A percentile compares a stretch with the other conserved stretches of the same genome.
phyloP scores from a whole-genome alignment of 2,113 vertebrate genomes.

The Pachypanchax playfairii region DNA sequence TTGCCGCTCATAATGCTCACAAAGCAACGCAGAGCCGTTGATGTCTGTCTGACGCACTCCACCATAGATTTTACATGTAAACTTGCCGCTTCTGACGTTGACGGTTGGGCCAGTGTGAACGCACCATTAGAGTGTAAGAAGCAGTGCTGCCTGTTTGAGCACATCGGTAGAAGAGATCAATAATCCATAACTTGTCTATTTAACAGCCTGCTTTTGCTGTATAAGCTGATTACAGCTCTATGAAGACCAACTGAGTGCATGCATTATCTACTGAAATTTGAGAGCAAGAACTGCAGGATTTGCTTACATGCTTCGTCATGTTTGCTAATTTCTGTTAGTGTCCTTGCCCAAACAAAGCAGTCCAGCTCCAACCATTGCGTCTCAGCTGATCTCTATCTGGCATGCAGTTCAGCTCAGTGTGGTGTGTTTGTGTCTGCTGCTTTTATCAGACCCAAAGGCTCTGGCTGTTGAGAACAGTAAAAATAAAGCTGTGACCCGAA shows the following conservation, averaged over 20 bases:
- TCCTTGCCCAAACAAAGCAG: slow-evolving; percentile 27
- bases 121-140: slow-evolving; percentile 27
- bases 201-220: slow-evolving; percentile 46
- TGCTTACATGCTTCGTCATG: slow-evolving; percentile 30
- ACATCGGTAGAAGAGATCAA: slow-evolving; percentile 38
- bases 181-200: slow-evolving; percentile 42
- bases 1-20: too few relatives aligned
- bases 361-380: slow-evolving; percentile 12
- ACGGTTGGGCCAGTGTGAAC: too few relatives aligned
- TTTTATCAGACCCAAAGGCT: slow-evolving; percentile 18
- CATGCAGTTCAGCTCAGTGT: slow-evolving; percentile 15
- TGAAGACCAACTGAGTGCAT: slow-evolving; percentile 18
- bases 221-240: slow-evolving; percentile 10
- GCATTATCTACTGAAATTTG: slow-evolving; percentile 11
- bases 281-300: neutral
- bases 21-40: too few relatives aligned
- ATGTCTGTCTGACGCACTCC: too few relatives aligned
- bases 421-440: slow-evolving; percentile 30
- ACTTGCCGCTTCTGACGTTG: too few relatives aligned
- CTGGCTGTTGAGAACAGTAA: slow-evolving; percentile 11
- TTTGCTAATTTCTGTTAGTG: slow-evolving; percentile 37
- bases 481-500: slow-evolving; percentile 11
- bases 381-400: slow-evolving; percentile 21
- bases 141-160: slow-evolving; percentile 53
- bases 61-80: too few relatives aligned